Evolutionary conservation across 2,888 invertebrate genomes (phyloP), one percentile per base, ranked within the genome.

Genomic region (Drosophila anceps): DNA sequence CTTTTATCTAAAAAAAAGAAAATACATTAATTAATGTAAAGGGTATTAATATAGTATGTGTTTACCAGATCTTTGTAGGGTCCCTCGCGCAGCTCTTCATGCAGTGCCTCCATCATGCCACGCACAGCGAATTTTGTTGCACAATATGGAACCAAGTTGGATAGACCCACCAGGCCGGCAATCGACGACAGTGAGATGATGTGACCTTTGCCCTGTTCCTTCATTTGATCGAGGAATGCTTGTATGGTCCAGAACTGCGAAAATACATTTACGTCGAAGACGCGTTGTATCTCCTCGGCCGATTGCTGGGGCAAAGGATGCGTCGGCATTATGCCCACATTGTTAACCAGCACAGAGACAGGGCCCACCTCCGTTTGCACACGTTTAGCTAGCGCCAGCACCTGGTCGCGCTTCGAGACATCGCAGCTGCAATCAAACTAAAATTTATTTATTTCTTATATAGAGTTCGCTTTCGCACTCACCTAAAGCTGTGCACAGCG

Each of bases 311-410:
- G 92, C 59, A 97, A 93, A 0, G 95, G 94, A 91, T 95, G 96
- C 84, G 96, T 96, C 0, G 97, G 96, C 96, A 97, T 96, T 74
- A 97, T 96, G 6, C 97, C 98, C 0, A 97, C 98, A 93, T 98
- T 98, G 93, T 97, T 97, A 10, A 97, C 94, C 62, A 98, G 92
- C 89, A 98, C 95, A 0, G 96, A 95, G 6, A 97, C 95, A 61
- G 95, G 94, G 0, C 97, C 97, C 0, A 97, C 95, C 80, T 97
- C 96, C 7, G 93, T 92, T 57, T 94, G 94, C 1, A 97, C 94
- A 88, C 94, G 94, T 58, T 94, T 94, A 0, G 96, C 96, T 50
- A 95, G 91, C 24, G 94, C 93, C 57, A 95, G 92, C 1, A 97
- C 96, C 18, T 95, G 94, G 0, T 95, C 94, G 18, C 96, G 94